Evolutionary conservation across 1,140 invertebrate species (phyloP).

Genomic region (Sinella curviseta): DNA sequence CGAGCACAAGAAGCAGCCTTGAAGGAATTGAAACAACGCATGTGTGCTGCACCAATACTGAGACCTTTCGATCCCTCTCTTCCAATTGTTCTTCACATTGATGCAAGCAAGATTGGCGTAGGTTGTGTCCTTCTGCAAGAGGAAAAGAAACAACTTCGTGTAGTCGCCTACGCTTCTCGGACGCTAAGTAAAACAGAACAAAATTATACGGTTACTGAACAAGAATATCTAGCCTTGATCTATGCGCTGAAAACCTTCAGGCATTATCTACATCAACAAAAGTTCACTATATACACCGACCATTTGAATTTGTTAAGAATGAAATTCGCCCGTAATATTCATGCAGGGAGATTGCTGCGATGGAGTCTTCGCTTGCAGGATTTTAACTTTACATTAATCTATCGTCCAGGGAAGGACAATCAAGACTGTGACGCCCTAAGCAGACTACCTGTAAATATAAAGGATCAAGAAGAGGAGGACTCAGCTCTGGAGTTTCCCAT

Average conservation of each 20-base stretch:
- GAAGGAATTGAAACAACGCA: slow-evolving; percentile 49
- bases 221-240: slow-evolving; percentile 52
- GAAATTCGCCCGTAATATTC: background rate
- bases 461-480: background rate
- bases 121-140: slow-evolving; percentile 54
- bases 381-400: background rate
- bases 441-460: background rate
- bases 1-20: slow-evolving; percentile 51
- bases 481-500: background rate
- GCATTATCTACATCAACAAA: background rate
- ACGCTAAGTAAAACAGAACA: slow-evolving; percentile 46
- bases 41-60: slow-evolving; percentile 49
- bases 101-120: slow-evolving; percentile 52
- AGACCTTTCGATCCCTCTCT: slow-evolving; percentile 50
- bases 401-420: background rate
- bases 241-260: background rate
- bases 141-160: slow-evolving; percentile 46
- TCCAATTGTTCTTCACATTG: slow-evolving; percentile 50
- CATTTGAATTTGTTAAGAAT: background rate
- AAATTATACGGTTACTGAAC: slow-evolving; percentile 51
- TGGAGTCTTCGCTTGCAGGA: background rate
- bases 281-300: background rate
- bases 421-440: background rate
- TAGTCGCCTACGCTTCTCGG: slow-evolving; percentile 53
- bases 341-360: background rate